Percentiles rank a stretch among this genome's conserved stretches.
Conservation (phyloP, 1,140 invertebrate species). For the Pseudomyrmex flavicornis region DNA sequence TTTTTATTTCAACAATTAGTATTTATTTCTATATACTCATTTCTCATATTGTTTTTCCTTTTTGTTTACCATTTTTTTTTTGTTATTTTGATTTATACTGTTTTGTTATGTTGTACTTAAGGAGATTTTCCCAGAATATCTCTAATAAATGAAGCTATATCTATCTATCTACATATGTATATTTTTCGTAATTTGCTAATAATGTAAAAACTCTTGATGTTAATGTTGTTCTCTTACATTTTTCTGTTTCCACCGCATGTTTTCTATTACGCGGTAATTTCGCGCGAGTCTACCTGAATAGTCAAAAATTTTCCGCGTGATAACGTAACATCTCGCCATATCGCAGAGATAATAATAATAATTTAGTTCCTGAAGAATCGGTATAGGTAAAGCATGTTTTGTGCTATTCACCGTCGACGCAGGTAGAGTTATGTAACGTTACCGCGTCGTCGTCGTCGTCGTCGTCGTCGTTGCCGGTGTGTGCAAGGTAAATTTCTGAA, state of each 20-base stretch:
- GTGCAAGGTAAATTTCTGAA: conserved; percentile 75
- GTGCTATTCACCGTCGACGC: conserved; percentile 47
- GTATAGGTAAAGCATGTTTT: conserved; percentile 47
- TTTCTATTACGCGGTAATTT: conserved; percentile 26
- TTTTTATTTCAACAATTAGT: too few species aligned
- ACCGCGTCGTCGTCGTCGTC: conserved; percentile 46
- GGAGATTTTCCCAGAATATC: too few species aligned
- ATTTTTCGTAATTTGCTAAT: neutral
- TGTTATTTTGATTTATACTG: too few species aligned
- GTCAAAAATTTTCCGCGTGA: conserved; percentile 49
- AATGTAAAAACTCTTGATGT: conserved; percentile 25
- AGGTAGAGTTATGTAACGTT: conserved; percentile 58
- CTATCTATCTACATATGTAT: neutral
- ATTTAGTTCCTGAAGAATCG: conserved; percentile 47
- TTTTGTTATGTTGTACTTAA: too few species aligned
- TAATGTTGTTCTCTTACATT: conserved; percentile 31
- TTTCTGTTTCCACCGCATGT: conserved; percentile 51
- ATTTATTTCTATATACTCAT: too few species aligned
- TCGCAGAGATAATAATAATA: conserved; percentile 17
- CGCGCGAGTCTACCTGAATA: conserved; percentile 39
- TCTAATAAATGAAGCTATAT: neutral
- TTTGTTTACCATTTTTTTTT: too few species aligned
- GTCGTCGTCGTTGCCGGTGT: conserved; percentile 38
- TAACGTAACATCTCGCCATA: conserved; percentile 31
- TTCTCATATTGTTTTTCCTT: too few species aligned